phyloP scores from a whole-genome alignment of 2,113 vertebrate species.

The Equus przewalskii region DNA sequence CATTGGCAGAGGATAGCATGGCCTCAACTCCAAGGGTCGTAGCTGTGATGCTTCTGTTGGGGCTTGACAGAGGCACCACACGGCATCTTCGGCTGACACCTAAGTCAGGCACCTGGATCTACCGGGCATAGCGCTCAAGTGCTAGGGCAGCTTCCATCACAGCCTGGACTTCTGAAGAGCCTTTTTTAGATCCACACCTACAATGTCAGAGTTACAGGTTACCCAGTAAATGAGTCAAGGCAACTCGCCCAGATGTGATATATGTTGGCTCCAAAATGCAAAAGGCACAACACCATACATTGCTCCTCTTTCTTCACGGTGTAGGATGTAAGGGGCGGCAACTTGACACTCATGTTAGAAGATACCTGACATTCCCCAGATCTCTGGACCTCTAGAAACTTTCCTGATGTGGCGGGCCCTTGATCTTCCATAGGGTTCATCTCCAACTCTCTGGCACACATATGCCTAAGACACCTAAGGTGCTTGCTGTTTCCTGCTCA shows the following conservation, averaged over 20 bases:
- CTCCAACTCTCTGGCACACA: too few species aligned
- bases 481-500: not conserved
- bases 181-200: not conserved
- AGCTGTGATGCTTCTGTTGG: not conserved
- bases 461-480: not conserved
- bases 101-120: not conserved
- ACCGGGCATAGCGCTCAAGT: not conserved
- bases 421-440: not conserved
- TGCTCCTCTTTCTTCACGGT: not conserved
- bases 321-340: not conserved
- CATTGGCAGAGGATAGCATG: not conserved
- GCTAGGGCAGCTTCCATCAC: not conserved
- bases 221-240: not conserved
- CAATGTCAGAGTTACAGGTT: not conserved
- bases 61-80: not conserved
- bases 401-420: not conserved
- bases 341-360: not conserved
- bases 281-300: not conserved
- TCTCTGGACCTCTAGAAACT: not conserved
- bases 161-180: not conserved
- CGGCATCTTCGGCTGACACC: not conserved
- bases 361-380: not conserved
- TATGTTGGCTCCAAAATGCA: not conserved
- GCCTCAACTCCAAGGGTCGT: not conserved
- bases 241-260: not conserved